These are phyloP conservation scores for Zoanthus solanderi DNA, from an alignment of 92 coral and sea anemone genomes.

Conservation along the genomic window DNA sequence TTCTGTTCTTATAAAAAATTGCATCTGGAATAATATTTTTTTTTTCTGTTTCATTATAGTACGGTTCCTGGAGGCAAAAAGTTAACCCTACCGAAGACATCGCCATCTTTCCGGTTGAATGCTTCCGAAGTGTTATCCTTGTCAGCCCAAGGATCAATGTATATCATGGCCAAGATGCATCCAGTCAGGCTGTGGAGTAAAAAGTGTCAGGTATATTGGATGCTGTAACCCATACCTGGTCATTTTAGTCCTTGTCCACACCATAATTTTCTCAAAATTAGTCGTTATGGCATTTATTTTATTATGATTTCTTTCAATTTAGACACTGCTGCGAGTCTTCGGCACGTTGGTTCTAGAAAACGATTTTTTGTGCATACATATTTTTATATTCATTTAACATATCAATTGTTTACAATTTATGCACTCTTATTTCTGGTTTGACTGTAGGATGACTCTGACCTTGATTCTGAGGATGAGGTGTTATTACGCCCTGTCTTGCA, in stretches of 20 bases:
- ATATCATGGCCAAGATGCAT: conserved; percentile 53
- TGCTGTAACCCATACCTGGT: no score
- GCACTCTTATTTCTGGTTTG: not conserved
- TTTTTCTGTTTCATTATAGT: conserved; percentile 20
- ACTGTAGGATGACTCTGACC: conserved; percentile 6
- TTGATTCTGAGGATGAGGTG: not conserved
- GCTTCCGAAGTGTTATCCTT: conserved; percentile 57
- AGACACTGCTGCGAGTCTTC: not conserved
- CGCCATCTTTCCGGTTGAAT: conserved; percentile 51
- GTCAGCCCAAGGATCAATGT: conserved; percentile 61
- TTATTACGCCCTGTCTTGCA: not conserved
- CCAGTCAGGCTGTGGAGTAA: conserved; percentile 29
- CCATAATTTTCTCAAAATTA: not conserved
- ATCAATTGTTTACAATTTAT: not conserved
- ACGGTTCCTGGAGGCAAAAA: conserved; percentile 52
- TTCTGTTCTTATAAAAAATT: no score
- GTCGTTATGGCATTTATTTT: not conserved
- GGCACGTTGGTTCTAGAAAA: not conserved
- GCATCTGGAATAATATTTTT: not conserved
- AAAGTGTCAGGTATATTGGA: conserved; percentile 33
- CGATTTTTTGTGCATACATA: not conserved
- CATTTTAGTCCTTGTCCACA: not conserved
- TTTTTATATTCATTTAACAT: not conserved
- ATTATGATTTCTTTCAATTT: not conserved
- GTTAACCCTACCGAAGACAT: conserved; percentile 43